These are phyloP conservation scores for Aromia moschata DNA, from an alignment of 2,888 invertebrate genomes.

Conservation along the genomic window DNA sequence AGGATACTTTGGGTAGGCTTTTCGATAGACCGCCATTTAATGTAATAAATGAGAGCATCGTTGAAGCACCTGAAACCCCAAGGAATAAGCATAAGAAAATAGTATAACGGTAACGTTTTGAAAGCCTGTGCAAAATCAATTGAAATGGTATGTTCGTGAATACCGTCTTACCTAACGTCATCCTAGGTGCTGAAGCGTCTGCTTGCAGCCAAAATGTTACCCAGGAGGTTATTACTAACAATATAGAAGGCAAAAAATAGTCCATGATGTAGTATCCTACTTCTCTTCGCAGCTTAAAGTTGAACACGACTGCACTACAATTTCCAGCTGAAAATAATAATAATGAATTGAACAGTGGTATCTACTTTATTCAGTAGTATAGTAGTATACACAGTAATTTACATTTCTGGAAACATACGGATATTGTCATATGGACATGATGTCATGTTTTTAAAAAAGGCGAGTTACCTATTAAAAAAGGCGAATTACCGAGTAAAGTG, in stretches of 20 bases:
- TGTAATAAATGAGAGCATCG: slow-evolving; percentile 88
- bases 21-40: slow-evolving; percentile 86
- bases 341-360: too few species aligned
- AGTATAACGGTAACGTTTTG: too few species aligned
- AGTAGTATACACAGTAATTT: too few species aligned
- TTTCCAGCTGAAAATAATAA: slow-evolving; percentile 75
- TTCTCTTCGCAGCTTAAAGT: slow-evolving; percentile 81
- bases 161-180: slow-evolving; percentile 78
- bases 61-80: slow-evolving; percentile 76
- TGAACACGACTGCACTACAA: slow-evolving; percentile 82
- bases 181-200: slow-evolving; percentile 84
- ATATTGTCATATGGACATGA: too few species aligned
- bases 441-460: too few species aligned
- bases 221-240: slow-evolving; percentile 88
- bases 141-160: too few species aligned
- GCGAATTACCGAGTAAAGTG: too few species aligned
- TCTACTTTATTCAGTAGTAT: too few species aligned
- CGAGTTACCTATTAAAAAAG: too few species aligned
- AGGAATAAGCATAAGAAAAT: too few species aligned
- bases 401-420: too few species aligned
- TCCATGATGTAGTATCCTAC: slow-evolving; percentile 90
- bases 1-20: slow-evolving; percentile 87
- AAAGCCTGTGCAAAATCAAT: too few species aligned
- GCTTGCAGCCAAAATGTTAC: slow-evolving; percentile 91
- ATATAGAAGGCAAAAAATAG: slow-evolving; percentile 86